phyloP scores from a whole-genome alignment of 2,888 invertebrate species.

The Agrypnus murinus region DNA sequence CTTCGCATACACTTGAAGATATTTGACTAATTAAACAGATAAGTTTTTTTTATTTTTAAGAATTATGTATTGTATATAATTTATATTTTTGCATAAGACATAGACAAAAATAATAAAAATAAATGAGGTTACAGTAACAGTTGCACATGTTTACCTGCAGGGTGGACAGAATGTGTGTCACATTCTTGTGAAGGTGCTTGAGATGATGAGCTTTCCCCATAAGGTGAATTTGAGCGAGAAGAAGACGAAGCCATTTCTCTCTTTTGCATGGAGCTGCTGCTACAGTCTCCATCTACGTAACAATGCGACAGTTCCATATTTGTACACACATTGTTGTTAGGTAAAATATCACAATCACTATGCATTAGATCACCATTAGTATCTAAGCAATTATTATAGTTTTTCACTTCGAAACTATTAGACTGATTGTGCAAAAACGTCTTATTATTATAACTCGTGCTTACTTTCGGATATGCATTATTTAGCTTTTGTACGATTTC shows the following conservation, averaged over 20 bases:
- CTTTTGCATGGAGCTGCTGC: slow-evolving; percentile 37
- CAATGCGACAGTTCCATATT: slow-evolving; percentile 52
- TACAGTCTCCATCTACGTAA: slow-evolving; percentile 54
- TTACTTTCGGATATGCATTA: slow-evolving; percentile 36
- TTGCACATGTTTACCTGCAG: slow-evolving; percentile 51
- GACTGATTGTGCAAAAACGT: slow-evolving; percentile 33
- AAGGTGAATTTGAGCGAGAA: slow-evolving; percentile 46
- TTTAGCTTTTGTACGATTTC: slow-evolving; percentile 31
- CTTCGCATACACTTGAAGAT: too few relatives aligned
- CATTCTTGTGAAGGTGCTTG: slow-evolving; percentile 45
- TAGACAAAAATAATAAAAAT: slow-evolving; percentile 1
- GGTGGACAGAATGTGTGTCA: slow-evolving; percentile 52
- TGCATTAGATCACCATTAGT: slow-evolving; percentile 55
- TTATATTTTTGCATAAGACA: too few relatives aligned
- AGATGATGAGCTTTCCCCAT: slow-evolving; percentile 53
- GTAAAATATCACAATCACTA: slow-evolving; percentile 61
- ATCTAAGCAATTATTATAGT: slow-evolving; percentile 59
- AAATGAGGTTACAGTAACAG: slow-evolving; percentile 10
- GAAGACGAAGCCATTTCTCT: slow-evolving; percentile 38
- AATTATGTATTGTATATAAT: too few relatives aligned
- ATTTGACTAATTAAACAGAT: too few relatives aligned
- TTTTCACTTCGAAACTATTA: slow-evolving; percentile 33
- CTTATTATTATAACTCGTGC: slow-evolving; percentile 30
- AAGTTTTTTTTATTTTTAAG: too few relatives aligned
- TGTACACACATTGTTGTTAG: slow-evolving; percentile 68